A percentile compares a stretch with the other conserved stretches of the same genome.
Evolutionary conservation across 1,140 invertebrate species (phyloP).

Genomic region (Arion vulgaris): DNA sequence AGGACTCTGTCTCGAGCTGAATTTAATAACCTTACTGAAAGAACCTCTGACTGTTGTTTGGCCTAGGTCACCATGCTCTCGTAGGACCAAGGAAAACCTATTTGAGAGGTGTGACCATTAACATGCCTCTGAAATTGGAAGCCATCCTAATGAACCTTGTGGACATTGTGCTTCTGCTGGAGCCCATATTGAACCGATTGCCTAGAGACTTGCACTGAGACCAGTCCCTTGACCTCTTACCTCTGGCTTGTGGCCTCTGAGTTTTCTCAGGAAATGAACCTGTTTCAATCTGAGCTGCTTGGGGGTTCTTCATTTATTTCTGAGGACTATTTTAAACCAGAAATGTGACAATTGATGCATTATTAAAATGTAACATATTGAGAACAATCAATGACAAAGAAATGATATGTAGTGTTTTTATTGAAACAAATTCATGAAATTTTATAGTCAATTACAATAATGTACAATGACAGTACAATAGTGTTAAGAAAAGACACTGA

Average conservation of each 20-base stretch:
- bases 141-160: slow-evolving; percentile 3
- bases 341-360: too few species aligned
- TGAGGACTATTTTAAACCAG: not conserved
- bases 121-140: not conserved
- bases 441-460: too few species aligned
- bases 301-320: slow-evolving; percentile 39
- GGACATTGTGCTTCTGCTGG: not conserved
- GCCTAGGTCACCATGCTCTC: not conserved
- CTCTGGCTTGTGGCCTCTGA: not conserved
- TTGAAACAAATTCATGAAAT: too few species aligned
- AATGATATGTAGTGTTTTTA: too few species aligned
- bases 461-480: too few species aligned
- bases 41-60: too few species aligned
- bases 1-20: too few species aligned
- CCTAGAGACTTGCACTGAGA: slow-evolving; percentile 26
- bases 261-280: slow-evolving; percentile 28
- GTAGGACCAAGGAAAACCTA: not conserved
- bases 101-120: not conserved
- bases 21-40: too few species aligned
- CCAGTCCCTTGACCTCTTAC: slow-evolving; percentile 6
- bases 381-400: too few species aligned
- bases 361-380: not conserved
- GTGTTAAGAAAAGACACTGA: too few species aligned
- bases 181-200: not conserved
- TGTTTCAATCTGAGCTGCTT: slow-evolving; percentile 31